Conservation (phyloP, 1,140 invertebrate genomes). For the Aphaenogaster ashmeadi region DNA sequence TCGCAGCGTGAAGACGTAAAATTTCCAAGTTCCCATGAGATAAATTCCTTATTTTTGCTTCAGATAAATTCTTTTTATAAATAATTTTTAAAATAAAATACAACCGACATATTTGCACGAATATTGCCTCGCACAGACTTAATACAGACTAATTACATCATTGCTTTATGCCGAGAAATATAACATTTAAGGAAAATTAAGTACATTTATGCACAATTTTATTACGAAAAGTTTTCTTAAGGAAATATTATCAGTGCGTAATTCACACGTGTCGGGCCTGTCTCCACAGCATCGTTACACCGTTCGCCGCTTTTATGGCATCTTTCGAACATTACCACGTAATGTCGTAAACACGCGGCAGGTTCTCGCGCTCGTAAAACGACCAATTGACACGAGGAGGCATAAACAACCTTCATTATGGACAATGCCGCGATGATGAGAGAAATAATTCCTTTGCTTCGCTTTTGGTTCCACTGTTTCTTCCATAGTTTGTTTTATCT, state of each 20-base stretch:
- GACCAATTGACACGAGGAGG: slow-evolving; percentile 61
- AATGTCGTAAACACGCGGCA: slow-evolving; percentile 68
- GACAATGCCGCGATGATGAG: slow-evolving; percentile 34
- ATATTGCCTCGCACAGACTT: not conserved
- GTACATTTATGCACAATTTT: not conserved
- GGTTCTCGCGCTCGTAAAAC: slow-evolving; percentile 64
- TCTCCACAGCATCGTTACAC: slow-evolving; percentile 66
- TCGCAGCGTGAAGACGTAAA: not conserved
- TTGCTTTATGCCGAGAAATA: not conserved
- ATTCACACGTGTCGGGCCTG: slow-evolving; percentile 27
- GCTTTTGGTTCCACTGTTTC: not conserved
- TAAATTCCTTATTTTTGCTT: no score
- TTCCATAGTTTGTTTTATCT: not conserved
- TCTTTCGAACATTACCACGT: slow-evolving; percentile 59
- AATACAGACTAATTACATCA: not conserved
- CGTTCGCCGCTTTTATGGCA: slow-evolving; percentile 39
- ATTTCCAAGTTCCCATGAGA: not conserved
- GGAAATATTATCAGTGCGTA: slow-evolving; percentile 45
- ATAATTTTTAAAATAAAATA: not conserved
- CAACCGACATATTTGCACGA: not conserved
- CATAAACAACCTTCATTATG: slow-evolving; percentile 32
- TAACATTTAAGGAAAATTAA: not conserved
- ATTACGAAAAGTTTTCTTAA: not conserved
- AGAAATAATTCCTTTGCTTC: slow-evolving; percentile 13
- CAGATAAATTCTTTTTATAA: no score